Evolutionary conservation across 2,888 invertebrate genomes (phyloP).

Genomic region (Nymphalis polychloros): DNA sequence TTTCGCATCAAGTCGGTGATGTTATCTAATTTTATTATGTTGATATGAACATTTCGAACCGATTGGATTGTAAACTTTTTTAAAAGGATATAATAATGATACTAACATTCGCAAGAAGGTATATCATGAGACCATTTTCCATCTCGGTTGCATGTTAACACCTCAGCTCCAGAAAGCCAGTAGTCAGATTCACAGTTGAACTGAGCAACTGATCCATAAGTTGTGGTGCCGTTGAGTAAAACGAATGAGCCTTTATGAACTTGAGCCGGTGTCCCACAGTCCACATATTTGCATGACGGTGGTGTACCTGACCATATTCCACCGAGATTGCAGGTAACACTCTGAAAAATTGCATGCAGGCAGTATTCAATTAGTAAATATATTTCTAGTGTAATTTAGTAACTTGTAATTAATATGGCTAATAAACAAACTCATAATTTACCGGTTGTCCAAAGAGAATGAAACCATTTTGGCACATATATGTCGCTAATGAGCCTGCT

Average conservation of each 20-base stretch:
- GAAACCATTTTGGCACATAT: conserved; percentile 91
- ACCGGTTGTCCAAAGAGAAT: conserved; percentile 91
- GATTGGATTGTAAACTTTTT: no score
- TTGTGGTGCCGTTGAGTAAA: conserved; percentile 89
- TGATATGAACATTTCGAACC: no score
- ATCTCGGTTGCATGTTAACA: conserved; percentile 88
- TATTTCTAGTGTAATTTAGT: not conserved
- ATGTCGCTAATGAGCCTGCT: conserved; percentile 90
- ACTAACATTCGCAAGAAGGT: conserved; percentile 91
- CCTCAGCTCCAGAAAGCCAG: conserved; percentile 89
- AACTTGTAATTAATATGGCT: not conserved
- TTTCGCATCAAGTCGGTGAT: no score
- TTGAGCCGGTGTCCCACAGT: conserved; percentile 91
- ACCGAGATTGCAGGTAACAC: conserved; percentile 91
- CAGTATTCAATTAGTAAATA: not conserved
- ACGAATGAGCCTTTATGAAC: conserved; percentile 88
- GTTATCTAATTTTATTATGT: not conserved
- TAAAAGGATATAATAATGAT: not conserved
- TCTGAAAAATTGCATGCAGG: conserved; percentile 65
- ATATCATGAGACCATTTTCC: conserved; percentile 94
- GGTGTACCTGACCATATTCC: conserved; percentile 91
- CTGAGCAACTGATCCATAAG: conserved; percentile 88
- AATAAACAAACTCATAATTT: conserved; percentile 50
- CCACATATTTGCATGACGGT: conserved; percentile 92
- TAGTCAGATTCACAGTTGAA: conserved; percentile 92